Evolutionary conservation across 2,113 vertebrate genomes (phyloP).

Genomic region (Ondatra zibethicus): DNA sequence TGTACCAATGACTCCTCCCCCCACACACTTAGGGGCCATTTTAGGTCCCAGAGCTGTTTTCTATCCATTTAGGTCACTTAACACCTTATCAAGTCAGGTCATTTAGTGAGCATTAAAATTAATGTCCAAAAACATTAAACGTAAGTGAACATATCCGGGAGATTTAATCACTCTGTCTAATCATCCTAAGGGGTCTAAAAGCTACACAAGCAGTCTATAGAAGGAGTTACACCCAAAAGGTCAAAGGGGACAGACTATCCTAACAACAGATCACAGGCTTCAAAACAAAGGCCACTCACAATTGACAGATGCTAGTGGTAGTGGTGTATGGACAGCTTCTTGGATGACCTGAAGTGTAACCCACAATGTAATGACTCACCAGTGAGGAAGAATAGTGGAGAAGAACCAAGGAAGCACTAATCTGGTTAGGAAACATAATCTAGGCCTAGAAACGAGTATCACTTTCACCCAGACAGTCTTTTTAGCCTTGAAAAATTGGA

Average conservation of each 20-base stretch:
- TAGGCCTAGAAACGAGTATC: constrained; percentile 54
- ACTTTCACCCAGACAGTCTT: constrained; percentile 52
- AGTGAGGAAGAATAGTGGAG: constrained; percentile 65
- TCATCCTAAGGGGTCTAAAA: constrained; percentile 70
- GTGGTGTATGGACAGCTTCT: constrained; percentile 68
- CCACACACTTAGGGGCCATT: background rate
- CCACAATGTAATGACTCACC: constrained; percentile 68
- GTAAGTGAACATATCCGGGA: constrained; percentile 78
- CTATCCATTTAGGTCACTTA: constrained; percentile 67
- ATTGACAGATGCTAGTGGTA: constrained; percentile 56
- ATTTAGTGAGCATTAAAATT: constrained; percentile 78
- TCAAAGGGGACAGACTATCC: constrained; percentile 24
- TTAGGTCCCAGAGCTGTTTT: constrained; percentile 57
- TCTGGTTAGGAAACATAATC: constrained; percentile 68
- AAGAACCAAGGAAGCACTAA: constrained; percentile 57
- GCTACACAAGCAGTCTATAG: constrained; percentile 53
- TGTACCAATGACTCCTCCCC: background rate
- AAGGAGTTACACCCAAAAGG: constrained; percentile 65
- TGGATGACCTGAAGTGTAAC: constrained; percentile 54
- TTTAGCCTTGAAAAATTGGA: constrained; percentile 69
- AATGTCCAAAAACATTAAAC: constrained; percentile 74
- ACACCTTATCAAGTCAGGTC: constrained; percentile 69
- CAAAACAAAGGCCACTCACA: constrained; percentile 65
- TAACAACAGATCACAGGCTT: constrained; percentile 55
- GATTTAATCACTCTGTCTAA: constrained; percentile 75